These are phyloP conservation scores for Teleopsis dalmanni DNA, from an alignment of 1,140 invertebrate species.

Conservation along the genomic window DNA sequence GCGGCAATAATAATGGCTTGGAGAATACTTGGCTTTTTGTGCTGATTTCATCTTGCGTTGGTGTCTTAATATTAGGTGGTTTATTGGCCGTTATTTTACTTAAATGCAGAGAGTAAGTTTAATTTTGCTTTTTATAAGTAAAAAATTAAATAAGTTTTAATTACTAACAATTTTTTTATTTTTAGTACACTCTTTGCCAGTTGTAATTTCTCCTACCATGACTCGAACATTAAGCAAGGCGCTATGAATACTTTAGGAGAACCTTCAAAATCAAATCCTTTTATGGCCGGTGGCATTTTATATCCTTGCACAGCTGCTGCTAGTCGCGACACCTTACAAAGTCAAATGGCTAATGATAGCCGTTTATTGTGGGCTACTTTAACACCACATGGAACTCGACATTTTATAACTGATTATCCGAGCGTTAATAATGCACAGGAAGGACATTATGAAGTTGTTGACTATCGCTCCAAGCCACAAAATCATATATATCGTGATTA, in stretches of 20 bases:
- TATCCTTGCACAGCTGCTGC: constrained; percentile 38
- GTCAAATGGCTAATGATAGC: constrained; percentile 45
- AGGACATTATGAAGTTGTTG: constrained; percentile 69
- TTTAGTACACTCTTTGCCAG: constrained; percentile 31
- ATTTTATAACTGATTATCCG: constrained; percentile 56
- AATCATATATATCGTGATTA: constrained; percentile 32
- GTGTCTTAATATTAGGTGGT: constrained; percentile 66
- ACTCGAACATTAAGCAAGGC: constrained; percentile 40
- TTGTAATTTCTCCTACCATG: constrained; percentile 29
- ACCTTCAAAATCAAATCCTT: constrained; percentile 39
- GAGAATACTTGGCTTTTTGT: constrained; percentile 76
- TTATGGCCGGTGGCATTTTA: constrained; percentile 35
- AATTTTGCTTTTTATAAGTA: not conserved
- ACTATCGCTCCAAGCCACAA: constrained; percentile 41
- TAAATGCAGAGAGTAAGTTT: constrained; percentile 72
- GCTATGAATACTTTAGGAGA: constrained; percentile 36
- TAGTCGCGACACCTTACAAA: constrained; percentile 35
- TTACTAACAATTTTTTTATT: not conserved
- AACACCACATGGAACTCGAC: constrained; percentile 67
- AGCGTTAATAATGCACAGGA: constrained; percentile 47
- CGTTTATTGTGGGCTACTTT: constrained; percentile 72
- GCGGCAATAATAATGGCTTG: constrained; percentile 57
- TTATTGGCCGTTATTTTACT: constrained; percentile 68
- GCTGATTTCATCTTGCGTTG: constrained; percentile 69
- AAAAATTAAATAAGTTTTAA: not conserved